Evolutionary conservation across 1,140 invertebrate genomes (phyloP).

Genomic region (Rhagoletis pomonella): DNA sequence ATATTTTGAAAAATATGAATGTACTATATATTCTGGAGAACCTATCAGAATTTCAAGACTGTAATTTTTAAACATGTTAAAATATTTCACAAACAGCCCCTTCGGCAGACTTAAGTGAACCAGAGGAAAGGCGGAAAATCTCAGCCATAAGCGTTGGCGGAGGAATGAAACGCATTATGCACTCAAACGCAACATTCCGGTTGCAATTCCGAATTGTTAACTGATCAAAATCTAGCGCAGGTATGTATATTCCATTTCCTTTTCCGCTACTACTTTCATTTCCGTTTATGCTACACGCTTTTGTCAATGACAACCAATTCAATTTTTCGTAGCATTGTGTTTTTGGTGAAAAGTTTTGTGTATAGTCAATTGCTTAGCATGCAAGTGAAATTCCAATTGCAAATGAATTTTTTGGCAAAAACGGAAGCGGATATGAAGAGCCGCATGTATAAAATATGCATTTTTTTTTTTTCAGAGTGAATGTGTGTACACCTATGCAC

Average conservation of each 20-base stretch:
- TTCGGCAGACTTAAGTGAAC: no score
- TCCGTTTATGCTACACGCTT: neutral
- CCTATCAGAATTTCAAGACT: no score
- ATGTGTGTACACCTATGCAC: neutral
- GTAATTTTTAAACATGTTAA: no score
- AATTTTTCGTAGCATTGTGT: slow-evolving; percentile 22
- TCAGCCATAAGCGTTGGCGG: neutral
- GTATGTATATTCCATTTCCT: slow-evolving; percentile 3
- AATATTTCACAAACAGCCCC: no score
- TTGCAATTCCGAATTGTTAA: neutral
- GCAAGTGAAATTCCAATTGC: slow-evolving; percentile 29
- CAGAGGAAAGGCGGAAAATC: no score
- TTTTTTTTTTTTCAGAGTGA: neutral
- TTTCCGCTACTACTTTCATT: slow-evolving; percentile 28
- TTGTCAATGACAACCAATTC: slow-evolving; percentile 1
- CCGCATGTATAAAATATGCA: neutral
- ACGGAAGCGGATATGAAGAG: slow-evolving; percentile 22
- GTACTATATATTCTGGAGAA: no score
- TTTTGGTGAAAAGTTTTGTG: neutral
- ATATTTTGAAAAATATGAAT: no score
- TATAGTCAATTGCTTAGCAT: neutral
- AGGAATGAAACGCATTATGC: neutral
- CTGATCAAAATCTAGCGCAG: neutral
- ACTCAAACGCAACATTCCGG: no score
- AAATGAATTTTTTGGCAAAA: slow-evolving; percentile 20